Evolutionary conservation across 1,140 invertebrate genomes (phyloP).

Genomic region (Pseudomyrmex concolor): DNA sequence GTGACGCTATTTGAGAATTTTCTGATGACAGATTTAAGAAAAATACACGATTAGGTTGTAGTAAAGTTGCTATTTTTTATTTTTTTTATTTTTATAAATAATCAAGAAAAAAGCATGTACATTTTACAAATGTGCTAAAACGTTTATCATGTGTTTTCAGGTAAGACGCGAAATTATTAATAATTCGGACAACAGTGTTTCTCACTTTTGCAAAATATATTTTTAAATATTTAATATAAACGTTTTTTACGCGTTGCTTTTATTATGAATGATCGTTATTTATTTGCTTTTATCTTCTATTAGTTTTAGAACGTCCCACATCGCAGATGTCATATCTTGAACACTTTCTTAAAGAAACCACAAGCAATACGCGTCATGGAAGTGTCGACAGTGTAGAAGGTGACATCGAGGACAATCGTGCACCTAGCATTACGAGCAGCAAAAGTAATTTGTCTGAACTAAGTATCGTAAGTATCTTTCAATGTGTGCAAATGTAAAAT

Average conservation of each 20-base stretch:
- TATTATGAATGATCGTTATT: not conserved
- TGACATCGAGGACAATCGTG: constrained; percentile 91
- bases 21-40: not conserved
- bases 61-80: not conserved
- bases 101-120: constrained; percentile 20
- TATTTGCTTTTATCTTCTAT: constrained; percentile 74
- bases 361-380: constrained; percentile 85
- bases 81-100: not conserved
- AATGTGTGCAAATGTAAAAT: not conserved
- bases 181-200: constrained; percentile 11
- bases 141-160: constrained; percentile 26
- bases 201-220: not conserved
- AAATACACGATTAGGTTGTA: too few relatives aligned
- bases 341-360: constrained; percentile 93
- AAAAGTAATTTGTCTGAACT: constrained; percentile 93
- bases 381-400: constrained; percentile 91
- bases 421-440: constrained; percentile 91
- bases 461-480: constrained; percentile 88
- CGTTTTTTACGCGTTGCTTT: not conserved
- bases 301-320: constrained; percentile 93
- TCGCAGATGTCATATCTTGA: constrained; percentile 96
- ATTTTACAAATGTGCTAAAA: constrained; percentile 34
- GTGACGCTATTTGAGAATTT: not conserved
- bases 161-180: constrained; percentile 26
- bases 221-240: constrained; percentile 11